Percentiles rank a stretch among this genome's conserved stretches.
Evolutionary conservation across 1,140 invertebrate genomes (phyloP).

Genomic region (Saxidomus purpurata): DNA sequence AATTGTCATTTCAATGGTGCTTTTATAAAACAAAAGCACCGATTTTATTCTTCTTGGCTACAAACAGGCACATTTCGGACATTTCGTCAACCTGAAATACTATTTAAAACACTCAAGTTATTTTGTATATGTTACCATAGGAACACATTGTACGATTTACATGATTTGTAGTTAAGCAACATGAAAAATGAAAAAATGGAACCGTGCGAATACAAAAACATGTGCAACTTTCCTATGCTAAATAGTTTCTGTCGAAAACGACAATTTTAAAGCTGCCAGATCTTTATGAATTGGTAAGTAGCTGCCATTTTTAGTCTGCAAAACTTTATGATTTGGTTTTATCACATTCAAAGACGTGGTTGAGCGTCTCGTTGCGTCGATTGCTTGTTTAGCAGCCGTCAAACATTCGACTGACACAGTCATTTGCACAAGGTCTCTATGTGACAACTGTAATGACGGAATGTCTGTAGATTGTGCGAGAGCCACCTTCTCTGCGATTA

Average conservation of each 20-base stretch:
- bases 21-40: too few relatives aligned
- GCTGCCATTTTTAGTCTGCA: neutral
- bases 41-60: too few relatives aligned
- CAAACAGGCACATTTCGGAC: too few relatives aligned
- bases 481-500: constrained; percentile 21
- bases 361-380: constrained; percentile 32
- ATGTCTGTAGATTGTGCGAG: constrained; percentile 40
- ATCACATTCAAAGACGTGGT: constrained; percentile 13
- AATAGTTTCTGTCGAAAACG: constrained; percentile 35
- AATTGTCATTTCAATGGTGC: too few relatives aligned
- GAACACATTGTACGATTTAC: too few relatives aligned
- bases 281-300: constrained; percentile 14
- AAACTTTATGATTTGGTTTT: neutral
- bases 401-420: constrained; percentile 54
- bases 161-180: too few relatives aligned
- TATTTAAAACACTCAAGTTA: too few relatives aligned
- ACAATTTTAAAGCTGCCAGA: neutral
- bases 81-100: too few relatives aligned
- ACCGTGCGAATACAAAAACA: too few relatives aligned
- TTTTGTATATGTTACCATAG: too few relatives aligned
- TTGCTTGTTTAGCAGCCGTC: constrained; percentile 15
- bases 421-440: constrained; percentile 52
- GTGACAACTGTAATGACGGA: neutral
- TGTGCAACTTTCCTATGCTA: too few relatives aligned
- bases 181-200: too few relatives aligned